Conservation (phyloP, 2,113 vertebrate genomes). For the Pygathrix nemaeus region DNA sequence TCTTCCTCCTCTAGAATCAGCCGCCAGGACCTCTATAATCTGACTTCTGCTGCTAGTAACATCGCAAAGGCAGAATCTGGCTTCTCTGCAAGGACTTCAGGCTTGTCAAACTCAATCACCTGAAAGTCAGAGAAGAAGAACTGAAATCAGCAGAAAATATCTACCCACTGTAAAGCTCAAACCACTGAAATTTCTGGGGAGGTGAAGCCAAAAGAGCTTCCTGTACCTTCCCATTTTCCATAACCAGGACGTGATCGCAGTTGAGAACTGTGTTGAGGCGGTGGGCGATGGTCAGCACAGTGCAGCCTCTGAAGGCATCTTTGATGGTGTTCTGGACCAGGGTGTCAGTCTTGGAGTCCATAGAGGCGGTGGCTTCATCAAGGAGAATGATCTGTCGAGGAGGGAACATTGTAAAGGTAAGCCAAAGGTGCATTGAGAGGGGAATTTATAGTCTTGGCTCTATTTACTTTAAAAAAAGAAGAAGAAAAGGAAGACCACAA, state of each 20-base stretch:
- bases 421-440: background rate
- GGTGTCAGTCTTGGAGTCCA: constrained; percentile 89
- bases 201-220: background rate
- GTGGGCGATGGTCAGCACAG: constrained; percentile 90
- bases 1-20: background rate
- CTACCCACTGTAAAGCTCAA: background rate
- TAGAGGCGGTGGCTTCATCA: constrained; percentile 92
- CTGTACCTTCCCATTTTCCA: constrained; percentile 88
- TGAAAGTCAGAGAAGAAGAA: constrained; percentile 67
- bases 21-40: background rate
- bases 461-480: background rate
- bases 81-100: constrained; percentile 85
- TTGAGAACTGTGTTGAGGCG: constrained; percentile 89
- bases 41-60: constrained; percentile 82
- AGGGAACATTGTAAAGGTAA: background rate
- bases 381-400: constrained; percentile 88
- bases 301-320: constrained; percentile 87
- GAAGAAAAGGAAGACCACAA: background rate
- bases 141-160: constrained; percentile 17
- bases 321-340: constrained; percentile 89
- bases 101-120: constrained; percentile 87
- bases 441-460: background rate
- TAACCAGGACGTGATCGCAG: constrained; percentile 88
- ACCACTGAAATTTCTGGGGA: background rate
- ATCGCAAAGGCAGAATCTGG: constrained; percentile 87